Evolutionary conservation across 2,113 vertebrate species (phyloP).

Genomic region (Pseudorectes ferrugineus): DNA sequence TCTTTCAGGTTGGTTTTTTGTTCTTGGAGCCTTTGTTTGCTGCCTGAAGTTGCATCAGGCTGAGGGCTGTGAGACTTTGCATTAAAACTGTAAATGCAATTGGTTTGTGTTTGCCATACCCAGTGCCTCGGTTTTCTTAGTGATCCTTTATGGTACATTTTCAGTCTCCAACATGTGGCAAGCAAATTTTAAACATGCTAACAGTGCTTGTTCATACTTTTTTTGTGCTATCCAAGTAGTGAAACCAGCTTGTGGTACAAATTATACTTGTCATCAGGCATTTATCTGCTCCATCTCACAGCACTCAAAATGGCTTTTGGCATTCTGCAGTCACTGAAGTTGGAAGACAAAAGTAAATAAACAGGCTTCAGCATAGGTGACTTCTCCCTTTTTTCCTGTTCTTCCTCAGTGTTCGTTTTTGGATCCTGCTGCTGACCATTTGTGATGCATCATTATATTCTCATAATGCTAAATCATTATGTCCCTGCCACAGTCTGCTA

Average conservation of each 20-base stretch:
- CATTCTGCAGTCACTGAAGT: neutral
- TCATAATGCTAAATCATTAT: neutral
- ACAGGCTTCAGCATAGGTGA: neutral
- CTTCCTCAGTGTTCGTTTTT: neutral
- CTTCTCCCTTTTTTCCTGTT: neutral
- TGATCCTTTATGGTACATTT: neutral
- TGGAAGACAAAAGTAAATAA: neutral
- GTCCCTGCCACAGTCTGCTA: neutral
- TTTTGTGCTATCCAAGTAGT: neutral
- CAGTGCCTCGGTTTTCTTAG: neutral
- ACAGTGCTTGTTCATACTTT: neutral
- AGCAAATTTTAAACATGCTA: neutral
- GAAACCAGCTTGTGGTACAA: neutral
- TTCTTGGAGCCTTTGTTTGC: neutral
- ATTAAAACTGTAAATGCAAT: neutral
- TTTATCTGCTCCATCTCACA: neutral
- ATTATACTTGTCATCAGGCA: neutral
- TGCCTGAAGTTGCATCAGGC: neutral
- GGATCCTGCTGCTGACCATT: neutral
- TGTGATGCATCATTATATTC: neutral
- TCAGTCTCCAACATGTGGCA: neutral
- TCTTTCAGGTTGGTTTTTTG: neutral
- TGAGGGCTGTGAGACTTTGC: neutral
- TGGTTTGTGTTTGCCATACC: neutral
- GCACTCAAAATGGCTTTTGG: neutral